phyloP scores from a whole-genome alignment of 2,113 vertebrate species.

The Mionectes macconnelli region DNA sequence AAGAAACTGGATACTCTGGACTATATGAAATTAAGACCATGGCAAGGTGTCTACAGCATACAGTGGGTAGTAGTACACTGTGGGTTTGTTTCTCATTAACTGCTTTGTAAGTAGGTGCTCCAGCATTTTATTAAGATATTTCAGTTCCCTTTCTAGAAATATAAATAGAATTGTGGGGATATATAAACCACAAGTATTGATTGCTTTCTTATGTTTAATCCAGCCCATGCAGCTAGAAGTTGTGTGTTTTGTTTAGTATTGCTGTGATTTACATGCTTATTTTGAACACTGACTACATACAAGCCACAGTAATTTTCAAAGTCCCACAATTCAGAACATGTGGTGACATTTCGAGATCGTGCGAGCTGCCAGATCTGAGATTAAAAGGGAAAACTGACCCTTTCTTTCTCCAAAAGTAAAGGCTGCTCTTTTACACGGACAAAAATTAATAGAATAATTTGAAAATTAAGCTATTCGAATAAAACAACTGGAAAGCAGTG shows the following conservation, averaged over 20 bases:
- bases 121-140: background rate
- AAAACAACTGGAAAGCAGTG: background rate
- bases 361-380: background rate
- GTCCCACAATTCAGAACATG: conserved; percentile 48
- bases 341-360: conserved; percentile 16
- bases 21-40: background rate
- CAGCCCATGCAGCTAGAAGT: background rate
- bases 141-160: conserved; percentile 7
- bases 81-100: background rate
- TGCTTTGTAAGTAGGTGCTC: background rate
- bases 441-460: background rate
- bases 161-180: conserved; percentile 45
- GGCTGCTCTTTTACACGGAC: background rate
- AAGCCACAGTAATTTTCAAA: background rate
- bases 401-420: background rate
- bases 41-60: background rate
- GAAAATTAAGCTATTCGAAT: background rate
- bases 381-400: conserved; percentile 10
- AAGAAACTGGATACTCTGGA: background rate
- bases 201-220: conserved; percentile 40
- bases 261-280: conserved; percentile 39
- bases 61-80: background rate
- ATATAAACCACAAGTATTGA: conserved; percentile 26
- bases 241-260: conserved; percentile 18
- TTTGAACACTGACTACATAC: conserved; percentile 46